Percentiles rank a stretch among this genome's conserved stretches.
phyloP scores from a whole-genome alignment of 2,888 invertebrate species.

The Malthinus flaveolus region DNA sequence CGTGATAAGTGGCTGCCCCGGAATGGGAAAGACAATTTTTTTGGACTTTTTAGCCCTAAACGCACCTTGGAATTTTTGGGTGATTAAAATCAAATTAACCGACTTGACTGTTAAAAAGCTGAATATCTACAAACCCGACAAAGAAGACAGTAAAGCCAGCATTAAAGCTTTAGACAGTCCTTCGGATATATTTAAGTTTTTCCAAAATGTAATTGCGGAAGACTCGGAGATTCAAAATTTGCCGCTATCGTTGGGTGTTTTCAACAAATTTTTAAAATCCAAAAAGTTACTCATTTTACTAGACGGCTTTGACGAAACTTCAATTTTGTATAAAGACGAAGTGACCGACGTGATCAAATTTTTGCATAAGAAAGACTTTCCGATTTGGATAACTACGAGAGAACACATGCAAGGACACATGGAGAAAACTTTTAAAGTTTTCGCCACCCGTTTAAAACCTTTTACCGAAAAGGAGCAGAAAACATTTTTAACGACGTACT shows the following conservation, averaged over 20 bases:
- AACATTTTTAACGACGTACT: neutral
- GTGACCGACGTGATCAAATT: neutral
- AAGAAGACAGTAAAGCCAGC: too few species aligned
- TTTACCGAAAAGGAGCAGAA: neutral
- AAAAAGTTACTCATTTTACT: constrained; percentile 7
- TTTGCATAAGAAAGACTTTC: neutral
- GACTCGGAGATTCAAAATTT: neutral
- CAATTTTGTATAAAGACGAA: neutral
- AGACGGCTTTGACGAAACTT: constrained; percentile 15
- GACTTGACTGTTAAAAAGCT: too few species aligned
- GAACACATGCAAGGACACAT: neutral
- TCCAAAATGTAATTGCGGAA: neutral
- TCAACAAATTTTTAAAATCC: neutral
- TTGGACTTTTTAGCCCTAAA: neutral
- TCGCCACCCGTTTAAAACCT: neutral
- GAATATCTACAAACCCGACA: too few species aligned
- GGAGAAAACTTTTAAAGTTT: neutral
- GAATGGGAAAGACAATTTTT: constrained; percentile 11
- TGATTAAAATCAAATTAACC: neutral
- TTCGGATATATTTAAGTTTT: neutral
- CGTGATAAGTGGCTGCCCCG: constrained; percentile 10
- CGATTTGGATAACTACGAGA: constrained; percentile 1
- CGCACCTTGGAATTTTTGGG: neutral
- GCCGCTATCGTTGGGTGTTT: neutral
- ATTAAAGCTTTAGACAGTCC: neutral